Evolutionary conservation across 2,113 vertebrate species (phyloP), one percentile per base, ranked within the genome.

Genomic region (Laterallus jamaicensis): DNA sequence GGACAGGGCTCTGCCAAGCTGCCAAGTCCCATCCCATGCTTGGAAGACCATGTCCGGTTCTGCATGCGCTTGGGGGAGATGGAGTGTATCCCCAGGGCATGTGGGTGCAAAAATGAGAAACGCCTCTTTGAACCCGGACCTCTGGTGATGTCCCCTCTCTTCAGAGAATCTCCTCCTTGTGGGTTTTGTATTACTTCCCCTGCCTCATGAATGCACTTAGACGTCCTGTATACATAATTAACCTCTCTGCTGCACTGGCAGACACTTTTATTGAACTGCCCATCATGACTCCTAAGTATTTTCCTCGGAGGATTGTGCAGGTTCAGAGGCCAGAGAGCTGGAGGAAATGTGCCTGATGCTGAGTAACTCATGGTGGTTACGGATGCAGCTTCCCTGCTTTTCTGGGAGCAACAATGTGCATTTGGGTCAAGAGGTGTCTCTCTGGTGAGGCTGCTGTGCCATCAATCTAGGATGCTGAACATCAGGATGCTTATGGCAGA

Each of bases 261-360:
- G 93, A 93, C 92, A 42, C 82, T 93, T 93, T 89, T 94, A 96
- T 94, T 91, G 90, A 96, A 52, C 87, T 87, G 85, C 91, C 87
- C 86, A 73, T 94, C 93, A 94, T 35, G 92, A 91, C 92, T 96
- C 78, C 71, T 64, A 82, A 96, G 88, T 85, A 74, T 95, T 93
- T 96, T 89, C 94, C 97, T 96, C 5, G 0, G 95, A 95, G 97
- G 71, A 96, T 76, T 95, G 91, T n/a, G 79, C 44, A 79, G 88
- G 92, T 96, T 96, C 96, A 96, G 96, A 97, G 97, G 97, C 71
- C 96, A 97, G 83, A 10, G 92, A 93, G 78, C 88, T 92, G 87
- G 93, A 95, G 92, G 96, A 97, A 92, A 71, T 21, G 2, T 1
- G 2, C 94, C 85, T 3, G 93, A 69, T 75, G 93, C 95, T 88